Conservation (phyloP, 1,140 invertebrate genomes). For the Chelonus insularis region DNA sequence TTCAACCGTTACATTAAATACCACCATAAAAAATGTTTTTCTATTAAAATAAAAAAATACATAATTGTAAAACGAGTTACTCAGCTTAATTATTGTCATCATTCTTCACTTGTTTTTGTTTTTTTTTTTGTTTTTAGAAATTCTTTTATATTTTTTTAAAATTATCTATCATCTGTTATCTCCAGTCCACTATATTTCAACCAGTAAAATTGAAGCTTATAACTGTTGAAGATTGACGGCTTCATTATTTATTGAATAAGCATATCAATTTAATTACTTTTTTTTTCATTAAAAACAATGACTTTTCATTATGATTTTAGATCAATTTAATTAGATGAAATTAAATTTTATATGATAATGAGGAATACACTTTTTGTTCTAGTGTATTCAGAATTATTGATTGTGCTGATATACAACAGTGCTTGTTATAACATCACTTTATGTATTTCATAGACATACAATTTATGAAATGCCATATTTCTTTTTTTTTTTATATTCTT, state of each 20-base stretch:
- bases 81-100: conserved; percentile 53
- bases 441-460: too few species aligned
- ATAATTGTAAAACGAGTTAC: conserved; percentile 38
- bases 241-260: too few species aligned
- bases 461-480: too few species aligned
- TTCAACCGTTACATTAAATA: not conserved
- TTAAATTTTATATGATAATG: conserved; percentile 18
- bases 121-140: conserved; percentile 14
- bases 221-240: too few species aligned
- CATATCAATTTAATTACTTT: too few species aligned
- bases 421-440: conserved; percentile 33
- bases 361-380: conserved; percentile 13
- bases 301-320: not conserved
- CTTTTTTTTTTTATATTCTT: not conserved
- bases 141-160: not conserved
- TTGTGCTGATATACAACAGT: conserved; percentile 46
- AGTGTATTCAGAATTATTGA: conserved; percentile 42
- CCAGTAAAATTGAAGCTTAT: too few species aligned
- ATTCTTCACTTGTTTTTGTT: conserved; percentile 30
- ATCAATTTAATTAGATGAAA: not conserved
- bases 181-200: too few species aligned
- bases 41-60: not conserved
- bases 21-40: not conserved
- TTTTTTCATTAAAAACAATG: too few species aligned
- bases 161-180: too few species aligned